phyloP scores from a whole-genome alignment of 2,888 invertebrate species.

The Lycia hirtaria region DNA sequence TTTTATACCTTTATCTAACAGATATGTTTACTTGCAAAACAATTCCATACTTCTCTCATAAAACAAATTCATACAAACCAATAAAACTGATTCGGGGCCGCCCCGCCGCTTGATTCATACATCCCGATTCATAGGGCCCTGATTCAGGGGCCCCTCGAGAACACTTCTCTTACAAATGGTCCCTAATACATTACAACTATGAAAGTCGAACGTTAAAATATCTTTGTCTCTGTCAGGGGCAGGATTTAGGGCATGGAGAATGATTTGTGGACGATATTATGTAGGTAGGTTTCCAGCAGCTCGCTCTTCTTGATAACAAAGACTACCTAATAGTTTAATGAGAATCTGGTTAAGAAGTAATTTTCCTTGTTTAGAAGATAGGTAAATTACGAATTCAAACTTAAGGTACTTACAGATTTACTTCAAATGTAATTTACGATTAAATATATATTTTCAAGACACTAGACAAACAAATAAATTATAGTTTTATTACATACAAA shows the following conservation, averaged over 20 bases:
- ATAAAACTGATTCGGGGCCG: conserved; percentile 24
- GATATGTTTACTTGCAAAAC: conserved; percentile 3
- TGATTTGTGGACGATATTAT: conserved; percentile 25
- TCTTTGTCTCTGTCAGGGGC: conserved; percentile 43
- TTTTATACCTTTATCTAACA: no score
- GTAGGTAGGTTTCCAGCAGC: not conserved
- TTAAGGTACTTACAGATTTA: no score
- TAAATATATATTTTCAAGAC: no score
- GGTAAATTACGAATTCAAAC: no score
- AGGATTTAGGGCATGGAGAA: conserved; percentile 33
- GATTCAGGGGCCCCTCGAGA: conserved; percentile 42
- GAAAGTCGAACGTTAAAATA: conserved; percentile 44
- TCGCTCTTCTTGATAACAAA: not conserved
- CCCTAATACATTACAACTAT: conserved; percentile 46
- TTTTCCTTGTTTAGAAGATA: not conserved
- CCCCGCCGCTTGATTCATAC: conserved; percentile 38
- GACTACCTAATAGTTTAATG: not conserved
- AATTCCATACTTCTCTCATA: conserved; percentile 13
- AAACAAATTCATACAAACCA: conserved; percentile 29
- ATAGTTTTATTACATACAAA: no score
- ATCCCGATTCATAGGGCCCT: conserved; percentile 38
- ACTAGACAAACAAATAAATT: no score
- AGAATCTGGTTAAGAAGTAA: not conserved
- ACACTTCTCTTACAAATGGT: conserved; percentile 45
- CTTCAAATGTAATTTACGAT: no score